Conservation (phyloP, 2,888 invertebrate species). For the Cephus spinipes region DNA sequence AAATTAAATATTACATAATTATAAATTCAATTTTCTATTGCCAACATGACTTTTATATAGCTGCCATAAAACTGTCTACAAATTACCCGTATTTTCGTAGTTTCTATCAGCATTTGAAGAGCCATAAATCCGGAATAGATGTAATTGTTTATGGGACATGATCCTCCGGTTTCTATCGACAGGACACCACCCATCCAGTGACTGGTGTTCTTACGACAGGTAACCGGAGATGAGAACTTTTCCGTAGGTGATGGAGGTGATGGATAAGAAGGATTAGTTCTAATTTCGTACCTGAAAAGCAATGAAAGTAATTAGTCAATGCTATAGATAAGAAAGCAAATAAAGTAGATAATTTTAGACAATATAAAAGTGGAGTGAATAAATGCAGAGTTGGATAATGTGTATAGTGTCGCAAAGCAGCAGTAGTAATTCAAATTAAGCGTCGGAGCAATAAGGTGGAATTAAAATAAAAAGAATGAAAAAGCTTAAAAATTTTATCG, state of each 20-base stretch:
- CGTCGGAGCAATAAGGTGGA: neutral
- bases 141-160: constrained; percentile 81
- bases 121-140: constrained; percentile 82
- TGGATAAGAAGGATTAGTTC: constrained; percentile 77
- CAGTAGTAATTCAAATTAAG: neutral
- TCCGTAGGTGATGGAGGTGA: constrained; percentile 76
- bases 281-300: constrained; percentile 75
- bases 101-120: constrained; percentile 78
- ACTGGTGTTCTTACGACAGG: constrained; percentile 74
- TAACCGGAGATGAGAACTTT: constrained; percentile 75
- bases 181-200: constrained; percentile 75
- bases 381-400: neutral
- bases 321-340: neutral
- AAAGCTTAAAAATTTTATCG: neutral
- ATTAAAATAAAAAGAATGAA: neutral
- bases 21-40: neutral
- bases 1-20: constrained; percentile 11
- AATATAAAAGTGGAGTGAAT: neutral
- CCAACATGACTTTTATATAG: neutral
- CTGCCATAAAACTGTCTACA: neutral
- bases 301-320: neutral
- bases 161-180: constrained; percentile 77
- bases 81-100: constrained; percentile 77
- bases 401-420: neutral
- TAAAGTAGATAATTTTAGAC: neutral